Conservation (phyloP, 2,888 invertebrate species). For the Herminia tarsipennalis region DNA sequence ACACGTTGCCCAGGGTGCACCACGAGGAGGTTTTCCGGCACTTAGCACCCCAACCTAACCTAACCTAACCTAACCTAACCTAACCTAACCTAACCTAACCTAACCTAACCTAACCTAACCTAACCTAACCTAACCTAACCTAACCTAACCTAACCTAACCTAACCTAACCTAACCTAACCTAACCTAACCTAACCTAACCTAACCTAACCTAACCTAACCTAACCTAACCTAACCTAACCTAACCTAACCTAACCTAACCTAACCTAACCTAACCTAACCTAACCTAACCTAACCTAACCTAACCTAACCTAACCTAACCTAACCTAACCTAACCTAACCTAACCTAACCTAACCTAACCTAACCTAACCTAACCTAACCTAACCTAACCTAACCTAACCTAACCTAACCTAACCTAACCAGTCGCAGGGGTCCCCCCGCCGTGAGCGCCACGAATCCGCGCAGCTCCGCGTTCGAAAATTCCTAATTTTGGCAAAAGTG, state of each 20-base stretch:
- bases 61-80: slow-evolving; percentile 39
- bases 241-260: slow-evolving; percentile 39
- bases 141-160: slow-evolving; percentile 40
- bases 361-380: slow-evolving; percentile 29
- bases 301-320: slow-evolving; percentile 25
- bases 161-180: slow-evolving; percentile 40
- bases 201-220: slow-evolving; percentile 41
- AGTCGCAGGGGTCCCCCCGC: no score
- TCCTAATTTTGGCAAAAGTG: no score
- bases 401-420: no score
- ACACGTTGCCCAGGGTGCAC: no score
- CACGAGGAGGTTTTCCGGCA: no score
- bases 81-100: slow-evolving; percentile 38
- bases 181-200: slow-evolving; percentile 39
- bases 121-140: slow-evolving; percentile 40
- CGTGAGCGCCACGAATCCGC: no score
- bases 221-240: slow-evolving; percentile 40
- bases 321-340: slow-evolving; percentile 26
- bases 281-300: slow-evolving; percentile 37
- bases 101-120: slow-evolving; percentile 37
- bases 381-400: slow-evolving; percentile 32
- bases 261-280: slow-evolving; percentile 36
- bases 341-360: slow-evolving; percentile 25
- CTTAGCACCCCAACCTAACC: no score
- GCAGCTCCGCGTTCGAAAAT: no score